A percentile compares a stretch with the other conserved stretches of the same genome.
Evolutionary conservation across 2,113 vertebrate species (phyloP).

Genomic region (Corythornis madagascariensis): DNA sequence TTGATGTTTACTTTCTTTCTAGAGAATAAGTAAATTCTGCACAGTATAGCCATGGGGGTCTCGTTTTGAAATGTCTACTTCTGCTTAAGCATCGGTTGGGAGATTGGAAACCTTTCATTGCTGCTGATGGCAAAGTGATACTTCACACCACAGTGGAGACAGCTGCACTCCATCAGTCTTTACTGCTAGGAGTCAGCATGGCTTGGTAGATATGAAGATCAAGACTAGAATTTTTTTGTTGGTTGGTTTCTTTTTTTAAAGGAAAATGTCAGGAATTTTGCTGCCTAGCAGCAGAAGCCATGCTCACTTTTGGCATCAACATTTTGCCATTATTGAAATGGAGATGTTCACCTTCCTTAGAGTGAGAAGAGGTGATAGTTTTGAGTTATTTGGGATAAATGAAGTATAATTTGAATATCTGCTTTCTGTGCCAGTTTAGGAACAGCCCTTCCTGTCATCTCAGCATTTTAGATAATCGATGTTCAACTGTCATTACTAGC

Average conservation of each 20-base stretch:
- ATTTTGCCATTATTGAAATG: neutral
- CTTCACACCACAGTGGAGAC: constrained; percentile 20
- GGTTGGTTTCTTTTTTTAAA: neutral
- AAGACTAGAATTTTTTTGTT: neutral
- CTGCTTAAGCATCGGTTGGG: constrained; percentile 16
- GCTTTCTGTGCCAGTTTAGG: neutral
- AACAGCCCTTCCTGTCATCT: neutral
- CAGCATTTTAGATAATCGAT: neutral
- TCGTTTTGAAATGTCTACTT: neutral
- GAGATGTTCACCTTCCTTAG: neutral
- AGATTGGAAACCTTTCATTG: constrained; percentile 24
- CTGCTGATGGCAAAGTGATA: constrained; percentile 32
- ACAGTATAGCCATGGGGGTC: neutral
- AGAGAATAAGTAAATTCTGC: neutral
- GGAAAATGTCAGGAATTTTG: neutral
- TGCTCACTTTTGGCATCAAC: neutral
- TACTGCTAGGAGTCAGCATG: neutral
- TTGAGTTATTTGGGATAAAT: neutral
- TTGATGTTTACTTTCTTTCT: constrained; percentile 18
- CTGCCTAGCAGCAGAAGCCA: neutral
- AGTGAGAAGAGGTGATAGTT: neutral
- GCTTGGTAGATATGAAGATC: neutral
- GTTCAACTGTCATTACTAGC: neutral
- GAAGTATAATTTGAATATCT: neutral
- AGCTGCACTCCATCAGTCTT: neutral